These are phyloP conservation scores for Drosophila yooni DNA, from an alignment of 2,888 invertebrate genomes.

Conservation along the genomic window DNA sequence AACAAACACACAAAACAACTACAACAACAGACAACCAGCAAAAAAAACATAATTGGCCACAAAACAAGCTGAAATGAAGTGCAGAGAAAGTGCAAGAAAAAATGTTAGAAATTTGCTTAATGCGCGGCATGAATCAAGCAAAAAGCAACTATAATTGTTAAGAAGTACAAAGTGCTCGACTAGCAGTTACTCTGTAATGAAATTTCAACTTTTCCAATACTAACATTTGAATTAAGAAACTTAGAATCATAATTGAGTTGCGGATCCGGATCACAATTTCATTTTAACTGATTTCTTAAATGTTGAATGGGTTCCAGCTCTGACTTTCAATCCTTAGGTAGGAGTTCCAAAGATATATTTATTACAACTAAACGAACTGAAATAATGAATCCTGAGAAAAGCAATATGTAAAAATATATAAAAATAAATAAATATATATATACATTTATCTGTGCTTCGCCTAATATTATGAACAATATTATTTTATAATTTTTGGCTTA, in stretches of 20 bases:
- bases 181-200: constrained; percentile 15
- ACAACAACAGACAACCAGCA: background rate
- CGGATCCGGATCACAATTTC: fast-evolving
- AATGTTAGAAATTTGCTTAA: constrained; percentile 62
- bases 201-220: background rate
- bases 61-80: constrained; percentile 57
- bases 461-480: too few species aligned
- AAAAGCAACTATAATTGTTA: constrained; percentile 8
- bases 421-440: too few species aligned
- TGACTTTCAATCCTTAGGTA: background rate
- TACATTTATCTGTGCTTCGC: too few species aligned
- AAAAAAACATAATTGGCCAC: constrained; percentile 63
- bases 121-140: constrained; percentile 31
- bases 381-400: background rate
- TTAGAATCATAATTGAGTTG: too few species aligned
- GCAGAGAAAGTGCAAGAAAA: constrained; percentile 43
- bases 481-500: too few species aligned
- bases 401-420: background rate
- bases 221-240: background rate
- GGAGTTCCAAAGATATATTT: background rate
- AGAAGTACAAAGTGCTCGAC: background rate
- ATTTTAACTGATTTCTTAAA: background rate
- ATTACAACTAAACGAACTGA: background rate
- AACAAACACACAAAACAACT: background rate
- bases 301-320: fast-evolving